phyloP scores from a whole-genome alignment of 1,140 invertebrate genomes.

The Microplitis mediator region DNA sequence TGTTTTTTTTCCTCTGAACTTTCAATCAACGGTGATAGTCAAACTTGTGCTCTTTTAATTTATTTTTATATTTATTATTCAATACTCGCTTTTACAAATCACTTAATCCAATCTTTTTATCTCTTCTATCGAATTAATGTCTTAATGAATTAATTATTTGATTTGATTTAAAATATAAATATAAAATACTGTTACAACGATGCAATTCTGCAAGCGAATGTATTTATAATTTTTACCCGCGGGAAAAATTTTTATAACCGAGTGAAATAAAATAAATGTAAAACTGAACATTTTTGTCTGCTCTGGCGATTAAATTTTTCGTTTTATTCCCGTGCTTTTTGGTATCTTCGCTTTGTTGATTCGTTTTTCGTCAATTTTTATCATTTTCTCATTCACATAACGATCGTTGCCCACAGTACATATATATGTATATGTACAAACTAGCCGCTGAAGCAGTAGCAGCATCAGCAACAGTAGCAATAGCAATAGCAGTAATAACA shows the following conservation, averaged over 20 bases:
- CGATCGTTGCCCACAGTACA: neutral
- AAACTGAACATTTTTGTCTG: neutral
- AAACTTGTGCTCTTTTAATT: neutral
- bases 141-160: no score
- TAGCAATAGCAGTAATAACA: no score
- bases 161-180: neutral
- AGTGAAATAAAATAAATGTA: neutral
- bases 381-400: neutral
- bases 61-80: neutral
- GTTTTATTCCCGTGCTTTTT: neutral
- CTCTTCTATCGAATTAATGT: neutral
- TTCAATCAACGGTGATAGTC: neutral
- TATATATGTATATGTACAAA: neutral
- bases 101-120: neutral
- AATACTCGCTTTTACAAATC: neutral
- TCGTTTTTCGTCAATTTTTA: neutral
- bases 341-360: conserved; percentile 5
- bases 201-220: neutral
- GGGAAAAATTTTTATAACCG: neutral
- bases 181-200: neutral
- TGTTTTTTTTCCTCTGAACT: neutral
- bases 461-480: neutral
- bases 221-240: conserved; percentile 2
- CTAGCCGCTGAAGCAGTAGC: neutral
- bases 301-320: neutral